Evolutionary conservation across 2,113 vertebrate species (phyloP).

Genomic region (Pomatostomus ruficeps): DNA sequence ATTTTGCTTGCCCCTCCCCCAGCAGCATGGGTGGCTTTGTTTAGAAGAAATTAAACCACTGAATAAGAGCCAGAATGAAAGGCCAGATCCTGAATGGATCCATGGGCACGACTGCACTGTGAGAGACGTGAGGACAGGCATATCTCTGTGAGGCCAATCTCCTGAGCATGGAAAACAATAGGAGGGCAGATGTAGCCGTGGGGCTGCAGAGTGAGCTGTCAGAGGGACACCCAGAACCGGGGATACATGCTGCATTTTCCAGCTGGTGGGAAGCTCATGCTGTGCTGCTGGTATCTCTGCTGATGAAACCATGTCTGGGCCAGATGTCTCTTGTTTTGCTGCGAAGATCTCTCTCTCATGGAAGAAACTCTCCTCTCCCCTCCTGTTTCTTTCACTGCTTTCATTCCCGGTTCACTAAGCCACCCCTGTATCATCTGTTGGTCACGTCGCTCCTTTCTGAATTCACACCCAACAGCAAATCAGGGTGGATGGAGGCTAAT

Average conservation of each 20-base stretch:
- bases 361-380: background rate
- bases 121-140: background rate
- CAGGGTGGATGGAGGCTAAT: background rate
- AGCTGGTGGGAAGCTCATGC: background rate
- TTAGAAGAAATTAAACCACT: background rate
- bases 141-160: background rate
- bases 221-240: background rate
- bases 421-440: background rate
- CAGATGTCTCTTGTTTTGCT: background rate
- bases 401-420: background rate
- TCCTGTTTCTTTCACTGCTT: background rate
- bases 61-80: background rate
- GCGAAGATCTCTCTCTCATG: background rate
- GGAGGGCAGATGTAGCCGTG: background rate
- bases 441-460: rapidly evolving
- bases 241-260: background rate
- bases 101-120: rapidly evolving
- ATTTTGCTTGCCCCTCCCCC: background rate
- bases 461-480: background rate
- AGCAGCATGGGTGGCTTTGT: background rate
- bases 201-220: background rate
- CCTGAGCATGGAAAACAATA: background rate
- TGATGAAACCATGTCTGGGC: rapidly evolving
- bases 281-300: background rate
- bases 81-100: background rate